Evolutionary conservation across 1,140 invertebrate genomes (phyloP).

Genomic region (Parapsyche elsis): DNA sequence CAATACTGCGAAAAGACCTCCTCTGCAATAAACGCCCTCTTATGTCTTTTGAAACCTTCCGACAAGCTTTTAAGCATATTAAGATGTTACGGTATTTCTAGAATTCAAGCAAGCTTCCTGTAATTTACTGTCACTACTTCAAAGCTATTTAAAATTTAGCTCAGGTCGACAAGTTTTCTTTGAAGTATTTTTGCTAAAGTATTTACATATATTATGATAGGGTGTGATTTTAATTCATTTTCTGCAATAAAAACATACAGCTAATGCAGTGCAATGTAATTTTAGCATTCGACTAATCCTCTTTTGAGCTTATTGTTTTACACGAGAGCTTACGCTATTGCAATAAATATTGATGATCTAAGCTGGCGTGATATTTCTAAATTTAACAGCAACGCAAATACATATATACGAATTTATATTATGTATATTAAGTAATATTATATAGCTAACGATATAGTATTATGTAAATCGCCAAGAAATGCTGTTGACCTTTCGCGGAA

Average conservation of each 20-base stretch:
- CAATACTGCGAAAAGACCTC: background rate
- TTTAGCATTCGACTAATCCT: background rate
- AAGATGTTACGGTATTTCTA: background rate
- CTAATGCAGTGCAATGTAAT: too few species aligned
- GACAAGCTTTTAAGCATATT: background rate
- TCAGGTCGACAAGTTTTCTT: too few species aligned
- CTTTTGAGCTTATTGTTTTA: background rate
- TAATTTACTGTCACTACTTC: too few species aligned
- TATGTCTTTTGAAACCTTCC: slow-evolving; percentile 12
- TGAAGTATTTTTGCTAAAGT: too few species aligned
- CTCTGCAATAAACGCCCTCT: background rate
- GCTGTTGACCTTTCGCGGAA: slow-evolving; percentile 48
- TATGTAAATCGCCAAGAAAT: background rate
- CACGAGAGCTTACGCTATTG: background rate
- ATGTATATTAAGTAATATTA: background rate
- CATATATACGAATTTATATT: background rate
- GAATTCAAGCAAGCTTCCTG: too few species aligned
- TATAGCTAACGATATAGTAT: background rate
- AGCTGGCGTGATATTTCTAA: background rate
- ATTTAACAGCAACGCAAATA: background rate
- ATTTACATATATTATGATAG: too few species aligned
- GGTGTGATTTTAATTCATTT: too few species aligned
- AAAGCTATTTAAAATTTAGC: too few species aligned
- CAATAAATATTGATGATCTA: slow-evolving; percentile 12
- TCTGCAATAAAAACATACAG: too few species aligned